These are phyloP conservation scores for Hiodon tergisus DNA, from an alignment of 2,113 vertebrate species.

Conservation along the genomic window DNA sequence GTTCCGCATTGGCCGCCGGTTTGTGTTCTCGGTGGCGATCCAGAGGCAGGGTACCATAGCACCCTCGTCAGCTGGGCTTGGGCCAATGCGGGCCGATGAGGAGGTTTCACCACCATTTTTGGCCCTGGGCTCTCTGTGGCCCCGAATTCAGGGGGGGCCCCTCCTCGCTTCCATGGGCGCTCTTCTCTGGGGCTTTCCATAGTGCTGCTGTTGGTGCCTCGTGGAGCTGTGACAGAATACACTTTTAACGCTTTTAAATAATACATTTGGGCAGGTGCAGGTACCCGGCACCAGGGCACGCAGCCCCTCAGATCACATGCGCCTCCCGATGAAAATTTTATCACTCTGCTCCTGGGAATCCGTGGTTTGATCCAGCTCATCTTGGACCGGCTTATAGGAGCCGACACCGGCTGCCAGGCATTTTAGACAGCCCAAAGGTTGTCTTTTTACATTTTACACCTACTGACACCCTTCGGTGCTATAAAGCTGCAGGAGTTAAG, in stretches of 20 bases:
- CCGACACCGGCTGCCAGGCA: slow-evolving; percentile 1
- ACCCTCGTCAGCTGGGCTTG: no score
- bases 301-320: slow-evolving; percentile 21
- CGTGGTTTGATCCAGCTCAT: slow-evolving; percentile 40
- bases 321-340: slow-evolving; percentile 54
- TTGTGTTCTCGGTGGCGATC: no score
- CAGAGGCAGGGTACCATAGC: no score
- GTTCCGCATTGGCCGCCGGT: no score
- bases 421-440: slow-evolving; percentile 9
- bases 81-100: no score
- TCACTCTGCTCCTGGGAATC: slow-evolving; percentile 44
- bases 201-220: neutral
- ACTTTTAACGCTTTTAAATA: slow-evolving; percentile 50
- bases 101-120: no score
- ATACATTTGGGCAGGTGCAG: slow-evolving; percentile 59
- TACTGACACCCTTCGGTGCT: slow-evolving; percentile 44
- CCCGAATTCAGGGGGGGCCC: no score
- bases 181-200: no score
- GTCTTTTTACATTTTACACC: slow-evolving; percentile 30
- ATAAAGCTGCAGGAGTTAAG: slow-evolving; percentile 47
- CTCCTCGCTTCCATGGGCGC: no score
- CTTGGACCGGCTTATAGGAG: slow-evolving; percentile 3
- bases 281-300: slow-evolving; percentile 42
- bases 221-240: slow-evolving; percentile 16
- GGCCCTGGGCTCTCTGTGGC: neutral